Percentiles rank a stretch among this genome's conserved stretches.
Conservation (phyloP, 2,113 vertebrate genomes). For the Salvelinus alpinus region DNA sequence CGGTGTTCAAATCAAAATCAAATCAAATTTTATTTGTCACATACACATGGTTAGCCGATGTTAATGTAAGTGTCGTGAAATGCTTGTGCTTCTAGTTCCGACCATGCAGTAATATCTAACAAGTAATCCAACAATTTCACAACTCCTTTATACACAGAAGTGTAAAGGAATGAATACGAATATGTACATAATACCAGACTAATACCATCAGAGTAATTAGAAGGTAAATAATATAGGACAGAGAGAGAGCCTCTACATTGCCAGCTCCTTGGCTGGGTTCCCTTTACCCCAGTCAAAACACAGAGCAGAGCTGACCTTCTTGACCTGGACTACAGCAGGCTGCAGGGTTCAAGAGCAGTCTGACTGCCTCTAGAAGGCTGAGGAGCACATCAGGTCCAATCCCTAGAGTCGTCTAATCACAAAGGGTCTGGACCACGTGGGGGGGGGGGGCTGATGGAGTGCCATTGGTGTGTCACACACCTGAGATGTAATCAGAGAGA, state of each 20-base stretch:
- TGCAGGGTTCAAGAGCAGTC: not conserved
- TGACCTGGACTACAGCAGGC: not conserved
- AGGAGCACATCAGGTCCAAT: not conserved
- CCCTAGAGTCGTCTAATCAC: not conserved
- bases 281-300: constrained; percentile 1
- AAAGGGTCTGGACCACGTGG: not conserved
- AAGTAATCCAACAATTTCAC: no score
- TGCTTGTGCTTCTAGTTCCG: no score
- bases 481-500: not conserved
- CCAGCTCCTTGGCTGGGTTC: not conserved
- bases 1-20: not conserved
- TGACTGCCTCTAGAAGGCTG: not conserved
- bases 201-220: not conserved
- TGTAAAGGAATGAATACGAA: no score
- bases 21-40: no score
- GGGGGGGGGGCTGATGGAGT: not conserved
- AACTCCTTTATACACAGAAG: no score
- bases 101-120: no score
- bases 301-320: not conserved
- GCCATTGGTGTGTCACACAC: not conserved
- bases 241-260: not conserved
- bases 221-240: not conserved
- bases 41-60: no score
- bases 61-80: no score
- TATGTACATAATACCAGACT: not conserved